phyloP scores from a whole-genome alignment of 2,797 vertebrate species.

The Sebastes minor region DNA sequence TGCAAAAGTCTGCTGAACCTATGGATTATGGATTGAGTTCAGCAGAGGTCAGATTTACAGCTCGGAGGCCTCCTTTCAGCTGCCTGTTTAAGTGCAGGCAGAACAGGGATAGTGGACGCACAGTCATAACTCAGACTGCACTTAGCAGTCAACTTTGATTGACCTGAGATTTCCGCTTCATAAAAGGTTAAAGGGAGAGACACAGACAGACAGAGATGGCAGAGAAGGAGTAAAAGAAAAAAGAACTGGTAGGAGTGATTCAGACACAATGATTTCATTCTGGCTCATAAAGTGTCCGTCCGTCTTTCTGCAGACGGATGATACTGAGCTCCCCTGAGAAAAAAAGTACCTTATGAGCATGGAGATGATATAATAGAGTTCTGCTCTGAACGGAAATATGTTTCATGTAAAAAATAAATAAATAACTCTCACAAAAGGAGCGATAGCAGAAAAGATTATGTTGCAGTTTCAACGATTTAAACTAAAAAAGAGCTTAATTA shows the following conservation, averaged over 20 bases:
- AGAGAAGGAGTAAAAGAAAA: not conserved
- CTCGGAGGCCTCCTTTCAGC: constrained; percentile 28
- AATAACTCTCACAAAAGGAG: not conserved
- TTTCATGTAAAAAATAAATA: not conserved
- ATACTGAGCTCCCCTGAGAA: not conserved
- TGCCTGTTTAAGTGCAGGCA: constrained; percentile 23
- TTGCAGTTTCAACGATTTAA: not conserved
- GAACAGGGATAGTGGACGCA: constrained; percentile 5
- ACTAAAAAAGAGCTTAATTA: not conserved
- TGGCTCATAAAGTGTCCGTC: not conserved
- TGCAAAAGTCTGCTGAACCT: not conserved
- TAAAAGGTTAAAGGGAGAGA: constrained; percentile 37
- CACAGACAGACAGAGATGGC: not conserved
- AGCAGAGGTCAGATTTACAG: constrained; percentile 43
- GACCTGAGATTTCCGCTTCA: constrained; percentile 41
- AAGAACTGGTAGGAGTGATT: constrained; percentile 25
- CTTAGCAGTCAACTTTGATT: constrained; percentile 49
- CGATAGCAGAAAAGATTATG: not conserved
- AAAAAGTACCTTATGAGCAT: constrained; percentile 1
- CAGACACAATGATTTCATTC: constrained; percentile 22
- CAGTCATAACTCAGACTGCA: constrained; percentile 37
- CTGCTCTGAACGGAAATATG: not conserved
- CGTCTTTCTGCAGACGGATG: constrained; percentile 16
- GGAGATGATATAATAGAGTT: not conserved
- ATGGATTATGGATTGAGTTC: constrained; percentile 61